A percentile compares a stretch with the other conserved stretches of the same genome.
These are phyloP conservation scores for Acleris holmiana DNA, from an alignment of 2,888 invertebrate species.

Conservation along the genomic window DNA sequence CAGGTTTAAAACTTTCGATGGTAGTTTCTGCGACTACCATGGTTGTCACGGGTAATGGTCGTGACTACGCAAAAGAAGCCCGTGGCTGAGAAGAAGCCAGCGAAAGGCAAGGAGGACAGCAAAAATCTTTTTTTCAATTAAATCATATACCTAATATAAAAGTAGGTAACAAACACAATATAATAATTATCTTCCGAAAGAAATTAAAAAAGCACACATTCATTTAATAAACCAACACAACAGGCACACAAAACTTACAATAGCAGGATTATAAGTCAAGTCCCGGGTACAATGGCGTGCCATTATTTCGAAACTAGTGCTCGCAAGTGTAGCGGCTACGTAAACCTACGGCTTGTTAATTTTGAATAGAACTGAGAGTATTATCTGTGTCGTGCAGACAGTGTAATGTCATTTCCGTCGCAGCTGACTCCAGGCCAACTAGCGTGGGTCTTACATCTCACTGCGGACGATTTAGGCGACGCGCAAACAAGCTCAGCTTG, in stretches of 20 bases:
- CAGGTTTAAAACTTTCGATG: too few species aligned
- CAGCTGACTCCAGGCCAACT: constrained; percentile 69
- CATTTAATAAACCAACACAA: constrained; percentile 31
- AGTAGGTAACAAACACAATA: too few species aligned
- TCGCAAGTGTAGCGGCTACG: constrained; percentile 36
- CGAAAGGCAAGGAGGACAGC: constrained; percentile 85
- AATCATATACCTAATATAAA: too few species aligned
- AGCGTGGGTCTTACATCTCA: constrained; percentile 72
- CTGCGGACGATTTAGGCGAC: constrained; percentile 64
- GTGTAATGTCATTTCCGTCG: constrained; percentile 59
- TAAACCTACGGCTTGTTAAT: constrained; percentile 52
- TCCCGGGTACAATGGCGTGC: constrained; percentile 35
- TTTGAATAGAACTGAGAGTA: constrained; percentile 56
- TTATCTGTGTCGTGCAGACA: constrained; percentile 52
- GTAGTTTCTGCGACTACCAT: too few species aligned
- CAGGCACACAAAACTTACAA: constrained; percentile 31
- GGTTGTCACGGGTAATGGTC: too few species aligned
- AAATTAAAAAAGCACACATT: not conserved
- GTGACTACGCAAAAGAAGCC: constrained; percentile 80
- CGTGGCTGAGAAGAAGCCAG: constrained; percentile 77
- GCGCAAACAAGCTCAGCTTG: constrained; percentile 47
- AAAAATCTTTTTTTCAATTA: too few species aligned
- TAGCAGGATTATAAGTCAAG: constrained; percentile 37
- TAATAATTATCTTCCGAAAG: too few species aligned
- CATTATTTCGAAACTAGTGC: constrained; percentile 38